Evolutionary conservation across 2,797 vertebrate genomes (phyloP).

Genomic region (Antrozous pallidus): DNA sequence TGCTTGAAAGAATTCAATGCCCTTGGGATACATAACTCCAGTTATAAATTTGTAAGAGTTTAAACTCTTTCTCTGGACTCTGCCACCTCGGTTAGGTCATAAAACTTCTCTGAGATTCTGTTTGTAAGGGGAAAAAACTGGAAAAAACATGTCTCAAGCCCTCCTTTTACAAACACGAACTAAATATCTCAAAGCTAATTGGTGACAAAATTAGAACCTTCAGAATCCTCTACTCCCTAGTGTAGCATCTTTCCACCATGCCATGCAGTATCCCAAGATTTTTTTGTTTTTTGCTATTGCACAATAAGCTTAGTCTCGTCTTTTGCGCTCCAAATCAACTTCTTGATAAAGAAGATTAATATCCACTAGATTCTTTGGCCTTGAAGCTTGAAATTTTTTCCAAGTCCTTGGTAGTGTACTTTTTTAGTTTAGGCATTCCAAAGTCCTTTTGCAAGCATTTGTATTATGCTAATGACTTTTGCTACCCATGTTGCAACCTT

Average conservation of each 20-base stretch:
- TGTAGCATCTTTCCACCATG: not conserved
- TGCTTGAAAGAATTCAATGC: not conserved
- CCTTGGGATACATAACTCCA: not conserved
- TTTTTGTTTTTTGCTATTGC: not conserved
- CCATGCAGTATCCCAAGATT: not conserved
- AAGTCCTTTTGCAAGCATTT: constrained; percentile 39
- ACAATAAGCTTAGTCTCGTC: constrained; percentile 49
- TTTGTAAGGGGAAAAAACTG: not conserved
- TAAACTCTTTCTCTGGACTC: constrained; percentile 7
- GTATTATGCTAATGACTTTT: constrained; percentile 50
- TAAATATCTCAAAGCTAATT: not conserved
- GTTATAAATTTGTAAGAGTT: constrained; percentile 23
- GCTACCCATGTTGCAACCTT: not conserved
- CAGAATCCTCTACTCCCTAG: not conserved
- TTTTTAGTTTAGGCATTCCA: constrained; percentile 42
- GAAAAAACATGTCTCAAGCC: not conserved
- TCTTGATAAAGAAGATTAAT: constrained; percentile 68
- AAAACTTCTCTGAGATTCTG: constrained; percentile 1
- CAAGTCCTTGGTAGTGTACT: constrained; percentile 32
- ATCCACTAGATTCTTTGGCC: constrained; percentile 52
- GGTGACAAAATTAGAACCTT: constrained; percentile 4
- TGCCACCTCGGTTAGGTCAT: constrained; percentile 21
- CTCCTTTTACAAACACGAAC: not conserved
- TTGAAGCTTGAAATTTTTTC: constrained; percentile 45
- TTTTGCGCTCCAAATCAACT: constrained; percentile 46